phyloP scores from a whole-genome alignment of 1,140 invertebrate genomes.

The Papilio machaon region DNA sequence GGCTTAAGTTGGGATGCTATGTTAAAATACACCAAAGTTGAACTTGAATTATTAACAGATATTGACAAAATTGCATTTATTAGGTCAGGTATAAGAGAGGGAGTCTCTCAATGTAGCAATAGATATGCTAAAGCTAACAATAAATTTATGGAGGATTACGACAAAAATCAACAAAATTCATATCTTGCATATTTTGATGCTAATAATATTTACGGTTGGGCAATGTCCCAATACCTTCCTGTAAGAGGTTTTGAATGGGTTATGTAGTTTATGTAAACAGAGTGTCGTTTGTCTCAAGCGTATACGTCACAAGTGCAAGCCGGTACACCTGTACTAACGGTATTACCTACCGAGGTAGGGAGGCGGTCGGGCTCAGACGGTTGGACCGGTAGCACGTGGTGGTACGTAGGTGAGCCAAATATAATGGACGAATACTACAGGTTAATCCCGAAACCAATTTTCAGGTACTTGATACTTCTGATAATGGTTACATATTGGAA shows the following conservation, averaged over 20 bases:
- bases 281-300: no score
- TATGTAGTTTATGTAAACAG: no score
- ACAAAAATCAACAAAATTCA: constrained; percentile 56
- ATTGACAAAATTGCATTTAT: constrained; percentile 73
- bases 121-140: constrained; percentile 77
- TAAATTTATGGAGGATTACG: constrained; percentile 70
- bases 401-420: no score
- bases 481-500: constrained; percentile 82
- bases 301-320: no score
- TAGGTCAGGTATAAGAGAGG: constrained; percentile 67
- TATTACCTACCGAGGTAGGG: no score
- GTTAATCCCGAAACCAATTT: constrained; percentile 59
- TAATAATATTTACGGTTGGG: constrained; percentile 83
- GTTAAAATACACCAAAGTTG: constrained; percentile 54
- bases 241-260: constrained; percentile 75
- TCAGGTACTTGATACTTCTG: constrained; percentile 66
- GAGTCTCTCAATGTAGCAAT: constrained; percentile 64
- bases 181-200: constrained; percentile 80
- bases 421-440: no score
- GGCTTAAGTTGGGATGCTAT: constrained; percentile 67
- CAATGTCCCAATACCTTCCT: constrained; percentile 77
- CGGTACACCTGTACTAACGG: no score
- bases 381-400: no score
- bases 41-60: constrained; percentile 79
- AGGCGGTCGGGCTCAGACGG: no score